These are phyloP conservation scores for Drosophila biarmipes DNA, from an alignment of 1,140 invertebrate species.

Conservation along the genomic window DNA sequence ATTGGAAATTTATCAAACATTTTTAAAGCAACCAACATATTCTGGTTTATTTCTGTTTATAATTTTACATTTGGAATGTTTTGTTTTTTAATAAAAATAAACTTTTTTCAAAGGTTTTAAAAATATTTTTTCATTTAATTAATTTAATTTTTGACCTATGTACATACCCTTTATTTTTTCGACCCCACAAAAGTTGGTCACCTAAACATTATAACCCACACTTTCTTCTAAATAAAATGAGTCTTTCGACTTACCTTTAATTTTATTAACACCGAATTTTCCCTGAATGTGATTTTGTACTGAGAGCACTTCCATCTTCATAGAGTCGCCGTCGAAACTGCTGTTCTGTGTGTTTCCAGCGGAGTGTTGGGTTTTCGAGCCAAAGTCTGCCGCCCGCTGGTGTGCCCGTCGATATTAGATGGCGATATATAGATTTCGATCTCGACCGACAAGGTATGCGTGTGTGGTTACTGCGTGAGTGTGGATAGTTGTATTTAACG, in stretches of 20 bases:
- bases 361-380: constrained; percentile 1
- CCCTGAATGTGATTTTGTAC: constrained; percentile 85
- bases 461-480: constrained; percentile 21
- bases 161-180: no score
- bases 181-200: no score
- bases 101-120: no score
- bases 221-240: no score
- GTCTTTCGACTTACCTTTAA: constrained; percentile 77
- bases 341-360: constrained; percentile 26
- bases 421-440: constrained; percentile 23
- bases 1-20: no score
- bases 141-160: no score
- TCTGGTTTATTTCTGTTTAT: no score
- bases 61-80: no score
- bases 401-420: neutral
- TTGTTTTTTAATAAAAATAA: no score
- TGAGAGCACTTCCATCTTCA: constrained; percentile 85
- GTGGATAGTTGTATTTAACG: constrained; percentile 44
- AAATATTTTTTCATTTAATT: no score
- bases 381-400: neutral
- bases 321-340: constrained; percentile 44
- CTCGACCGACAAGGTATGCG: constrained; percentile 9
- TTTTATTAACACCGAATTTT: constrained; percentile 84
- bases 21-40: no score
- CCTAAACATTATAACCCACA: no score